Base-by-base conservation (phyloP, 2,888 invertebrate species). In the Merodon equestris region DNA sequence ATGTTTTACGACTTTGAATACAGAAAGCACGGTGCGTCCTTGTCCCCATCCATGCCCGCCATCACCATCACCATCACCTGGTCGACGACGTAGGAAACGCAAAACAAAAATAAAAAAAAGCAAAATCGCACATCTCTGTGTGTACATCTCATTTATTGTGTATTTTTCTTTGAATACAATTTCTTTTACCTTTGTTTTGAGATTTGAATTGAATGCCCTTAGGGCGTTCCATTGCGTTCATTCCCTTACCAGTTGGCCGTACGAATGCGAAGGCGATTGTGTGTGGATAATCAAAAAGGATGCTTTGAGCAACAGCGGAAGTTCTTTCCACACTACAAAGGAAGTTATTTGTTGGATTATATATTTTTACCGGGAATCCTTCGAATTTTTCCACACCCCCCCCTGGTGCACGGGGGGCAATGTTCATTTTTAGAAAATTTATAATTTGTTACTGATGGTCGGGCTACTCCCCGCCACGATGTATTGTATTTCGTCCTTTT, bases 221-320 rank as follows among this genome's bases (percentile, higher is more conserved):
- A 57, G 73, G 77, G 67, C 44, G 42, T 27, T 27, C 27, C 51
- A 18, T 57, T 56, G 15, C 36, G 19, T 56, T 36, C 53, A 64
- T 61, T 66, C 17, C 1, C 42, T 38, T 54, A 19, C 66, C 27
- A 7, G 27, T 27, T 27, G 2, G 27, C 27, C 27, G 7, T 27
- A 7, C 27, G 27, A 27, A 27, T 27, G 47, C 44, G 61, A 60
- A 56, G 72, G 60, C 61, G 76, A 72, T 77, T 73, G 73, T 79
- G 67, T 73, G 67, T 42, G 64, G 73, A 79, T 79, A 79, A 79
- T 79, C 79, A 68, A 73, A 79, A 70, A 79, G 79, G 79, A 79
- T 79, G 79, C 73, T 79, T 79, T 74, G 64, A 79, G 79, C 79
- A 60, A 73, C 74, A 74, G 56, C 79, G 79, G 79, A 79, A 74